These are phyloP conservation scores for Pristionchus entomophagus DNA, from an alignment of 2,888 invertebrate species.

Conservation along the genomic window DNA sequence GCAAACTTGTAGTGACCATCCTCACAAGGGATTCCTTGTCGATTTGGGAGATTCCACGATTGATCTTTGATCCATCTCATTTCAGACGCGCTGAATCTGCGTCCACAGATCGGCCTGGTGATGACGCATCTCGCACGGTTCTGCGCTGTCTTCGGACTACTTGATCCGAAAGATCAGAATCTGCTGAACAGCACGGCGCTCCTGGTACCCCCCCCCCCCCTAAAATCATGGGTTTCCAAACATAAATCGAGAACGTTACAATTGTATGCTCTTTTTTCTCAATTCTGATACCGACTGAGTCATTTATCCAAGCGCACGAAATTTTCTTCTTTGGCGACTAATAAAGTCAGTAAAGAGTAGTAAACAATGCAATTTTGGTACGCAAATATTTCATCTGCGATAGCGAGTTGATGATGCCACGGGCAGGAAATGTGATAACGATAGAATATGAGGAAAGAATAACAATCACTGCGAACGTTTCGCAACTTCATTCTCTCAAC, in stretches of 20 bases:
- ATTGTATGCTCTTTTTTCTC: no score
- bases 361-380: no score
- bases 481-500: no score
- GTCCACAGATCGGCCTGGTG: slow-evolving; percentile 70
- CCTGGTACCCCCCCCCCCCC: neutral
- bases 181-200: slow-evolving; percentile 57
- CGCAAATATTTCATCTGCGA: no score
- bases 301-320: neutral
- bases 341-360: no score
- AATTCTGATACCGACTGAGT: no score
- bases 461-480: no score
- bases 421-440: no score
- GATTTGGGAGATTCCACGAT: neutral
- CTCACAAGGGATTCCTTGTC: neutral
- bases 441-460: no score
- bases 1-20: neutral
- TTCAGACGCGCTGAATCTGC: slow-evolving; percentile 65
- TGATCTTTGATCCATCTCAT: slow-evolving; percentile 5
- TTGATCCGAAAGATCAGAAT: slow-evolving; percentile 63
- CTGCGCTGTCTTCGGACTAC: slow-evolving; percentile 56
- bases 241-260: no score
- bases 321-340: neutral
- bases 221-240: no score
- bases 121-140: slow-evolving; percentile 70
- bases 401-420: no score